Percentiles rank a stretch among this genome's conserved stretches.
These are phyloP conservation scores for Aegotheles bennettii DNA, from an alignment of 2,113 vertebrate genomes.

Conservation along the genomic window DNA sequence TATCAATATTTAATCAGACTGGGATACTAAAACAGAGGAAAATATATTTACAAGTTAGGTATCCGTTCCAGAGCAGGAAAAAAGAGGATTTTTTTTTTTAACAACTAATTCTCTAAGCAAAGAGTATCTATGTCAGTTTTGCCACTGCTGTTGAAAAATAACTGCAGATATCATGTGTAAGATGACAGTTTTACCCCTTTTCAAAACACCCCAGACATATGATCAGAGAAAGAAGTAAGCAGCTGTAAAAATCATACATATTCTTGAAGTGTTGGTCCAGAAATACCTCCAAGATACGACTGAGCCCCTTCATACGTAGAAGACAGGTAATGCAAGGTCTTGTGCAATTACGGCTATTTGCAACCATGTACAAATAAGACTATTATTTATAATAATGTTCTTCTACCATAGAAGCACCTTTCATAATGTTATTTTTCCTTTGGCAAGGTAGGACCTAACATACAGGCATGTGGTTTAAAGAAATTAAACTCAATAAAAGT, in stretches of 20 bases:
- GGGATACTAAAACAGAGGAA: not conserved
- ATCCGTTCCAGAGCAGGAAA: not conserved
- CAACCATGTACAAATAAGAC: not conserved
- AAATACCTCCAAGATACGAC: not conserved
- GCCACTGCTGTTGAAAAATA: not conserved
- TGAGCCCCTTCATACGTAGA: not conserved
- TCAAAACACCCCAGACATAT: not conserved
- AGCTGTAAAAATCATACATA: not conserved
- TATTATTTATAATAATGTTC: not conserved
- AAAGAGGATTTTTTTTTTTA: not conserved
- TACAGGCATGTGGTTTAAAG: not conserved
- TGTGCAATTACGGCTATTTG: not conserved
- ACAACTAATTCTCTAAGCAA: not conserved
- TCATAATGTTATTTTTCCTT: not conserved
- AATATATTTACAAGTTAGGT: not conserved
- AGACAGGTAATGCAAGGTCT: not conserved
- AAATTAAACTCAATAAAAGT: not conserved
- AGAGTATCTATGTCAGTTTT: not conserved
- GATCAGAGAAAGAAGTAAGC: not conserved
- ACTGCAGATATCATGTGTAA: not conserved
- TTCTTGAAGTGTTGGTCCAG: not conserved
- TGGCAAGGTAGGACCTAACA: not conserved
- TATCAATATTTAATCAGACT: slow-evolving; percentile 1
- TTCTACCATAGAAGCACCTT: not conserved
- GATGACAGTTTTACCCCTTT: not conserved